These are phyloP conservation scores for Paedocypris micromegethes DNA, from an alignment of 2,797 vertebrate genomes.

Conservation along the genomic window DNA sequence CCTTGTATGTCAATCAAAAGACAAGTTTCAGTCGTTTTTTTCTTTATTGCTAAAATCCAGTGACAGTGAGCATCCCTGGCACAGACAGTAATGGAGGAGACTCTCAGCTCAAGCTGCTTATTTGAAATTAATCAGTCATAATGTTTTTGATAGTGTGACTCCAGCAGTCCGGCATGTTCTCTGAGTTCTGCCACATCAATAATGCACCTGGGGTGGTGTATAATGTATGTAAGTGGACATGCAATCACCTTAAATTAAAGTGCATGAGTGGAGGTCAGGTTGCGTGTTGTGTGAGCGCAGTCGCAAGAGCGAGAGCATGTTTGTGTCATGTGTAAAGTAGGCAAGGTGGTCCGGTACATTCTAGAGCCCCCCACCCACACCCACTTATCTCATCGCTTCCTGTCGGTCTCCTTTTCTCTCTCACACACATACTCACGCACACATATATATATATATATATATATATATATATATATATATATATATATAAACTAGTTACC, in stretches of 20 bases:
- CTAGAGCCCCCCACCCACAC: slow-evolving; percentile 11
- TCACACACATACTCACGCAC: not conserved
- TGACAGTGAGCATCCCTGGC: too few species aligned
- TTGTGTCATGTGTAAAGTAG: slow-evolving; percentile 15
- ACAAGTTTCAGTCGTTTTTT: too few species aligned
- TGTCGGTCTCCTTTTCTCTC: slow-evolving; percentile 6
- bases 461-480: too few species aligned
- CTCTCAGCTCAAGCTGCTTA: not conserved
- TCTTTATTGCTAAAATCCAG: too few species aligned
- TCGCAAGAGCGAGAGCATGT: slow-evolving; percentile 20
- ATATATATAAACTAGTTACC: slow-evolving; percentile 19
- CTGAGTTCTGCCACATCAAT: slow-evolving; percentile 70
- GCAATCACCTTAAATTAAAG: slow-evolving; percentile 74
- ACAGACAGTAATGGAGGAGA: too few species aligned
- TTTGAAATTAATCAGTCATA: slow-evolving; percentile 28
- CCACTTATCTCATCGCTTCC: slow-evolving; percentile 42
- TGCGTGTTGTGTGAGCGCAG: slow-evolving; percentile 37
- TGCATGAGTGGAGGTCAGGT: slow-evolving; percentile 51
- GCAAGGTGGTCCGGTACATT: slow-evolving; percentile 18
- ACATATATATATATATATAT: too few species aligned
- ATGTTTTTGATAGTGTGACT: slow-evolving; percentile 52
- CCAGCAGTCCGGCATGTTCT: slow-evolving; percentile 61
- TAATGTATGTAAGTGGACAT: slow-evolving; percentile 79
- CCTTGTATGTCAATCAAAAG: too few species aligned
- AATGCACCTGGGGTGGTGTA: slow-evolving; percentile 62